Conservation (phyloP, 2,888 invertebrate species). For the Idaea straminata region DNA sequence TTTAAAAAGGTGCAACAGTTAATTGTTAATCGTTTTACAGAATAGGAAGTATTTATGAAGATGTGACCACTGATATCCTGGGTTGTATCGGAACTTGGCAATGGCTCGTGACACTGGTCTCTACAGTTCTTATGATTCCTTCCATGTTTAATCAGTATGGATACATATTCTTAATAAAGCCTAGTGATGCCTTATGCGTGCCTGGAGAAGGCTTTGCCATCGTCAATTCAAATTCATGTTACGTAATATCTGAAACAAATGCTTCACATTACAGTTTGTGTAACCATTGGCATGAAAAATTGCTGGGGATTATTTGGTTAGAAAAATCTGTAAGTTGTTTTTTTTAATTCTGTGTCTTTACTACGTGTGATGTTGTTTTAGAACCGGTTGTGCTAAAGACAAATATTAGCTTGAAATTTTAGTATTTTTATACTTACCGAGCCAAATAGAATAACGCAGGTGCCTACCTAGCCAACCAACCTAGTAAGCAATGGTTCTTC, state of each 20-base stretch:
- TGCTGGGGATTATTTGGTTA: slow-evolving; percentile 63
- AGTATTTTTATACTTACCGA: no score
- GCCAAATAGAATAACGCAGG: no score
- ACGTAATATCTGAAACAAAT: slow-evolving; percentile 38
- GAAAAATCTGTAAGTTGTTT: slow-evolving; percentile 51
- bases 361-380: not conserved
- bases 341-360: not conserved
- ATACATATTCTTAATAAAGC: slow-evolving; percentile 56
- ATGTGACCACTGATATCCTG: slow-evolving; percentile 67
- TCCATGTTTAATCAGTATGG: slow-evolving; percentile 59
- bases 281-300: slow-evolving; percentile 54
- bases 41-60: slow-evolving; percentile 68
- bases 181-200: slow-evolving; percentile 46
- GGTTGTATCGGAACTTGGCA: slow-evolving; percentile 69
- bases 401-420: not conserved
- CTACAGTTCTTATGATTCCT: slow-evolving; percentile 49
- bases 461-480: no score
- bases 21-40: slow-evolving; percentile 39
- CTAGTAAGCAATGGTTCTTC: no score
- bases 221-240: slow-evolving; percentile 53
- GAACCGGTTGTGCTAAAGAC: not conserved
- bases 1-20: not conserved
- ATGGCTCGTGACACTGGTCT: slow-evolving; percentile 60
- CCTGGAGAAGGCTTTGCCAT: slow-evolving; percentile 36
- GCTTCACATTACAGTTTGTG: slow-evolving; percentile 46